Conservation (phyloP, 92 coral and sea anemone species). For the Diadumene lineata region DNA sequence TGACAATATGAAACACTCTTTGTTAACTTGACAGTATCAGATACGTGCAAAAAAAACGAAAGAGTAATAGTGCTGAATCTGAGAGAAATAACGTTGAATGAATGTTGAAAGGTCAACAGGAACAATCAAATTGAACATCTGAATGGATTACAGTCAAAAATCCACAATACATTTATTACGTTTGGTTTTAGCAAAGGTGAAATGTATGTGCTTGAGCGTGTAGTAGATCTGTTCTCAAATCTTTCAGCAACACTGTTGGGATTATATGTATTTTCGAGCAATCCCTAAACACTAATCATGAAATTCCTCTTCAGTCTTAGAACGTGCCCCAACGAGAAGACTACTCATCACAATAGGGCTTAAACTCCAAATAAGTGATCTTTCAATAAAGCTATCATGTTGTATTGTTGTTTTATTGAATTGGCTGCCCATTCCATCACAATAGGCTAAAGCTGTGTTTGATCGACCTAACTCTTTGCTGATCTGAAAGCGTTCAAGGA, state of each 20-base stretch:
- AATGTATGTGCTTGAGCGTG: conserved; percentile 1
- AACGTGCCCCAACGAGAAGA: not conserved
- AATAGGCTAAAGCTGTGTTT: not conserved
- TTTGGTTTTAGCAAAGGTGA: not conserved
- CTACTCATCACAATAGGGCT: not conserved
- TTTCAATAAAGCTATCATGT: conserved; percentile 25
- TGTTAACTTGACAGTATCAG: not conserved
- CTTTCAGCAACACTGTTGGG: conserved; percentile 17
- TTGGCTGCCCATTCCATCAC: not conserved
- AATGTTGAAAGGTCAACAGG: conserved; percentile 10
- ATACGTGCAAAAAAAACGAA: not conserved
- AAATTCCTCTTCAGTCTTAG: conserved; percentile 9
- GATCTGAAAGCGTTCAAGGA: conserved; percentile 6
- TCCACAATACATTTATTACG: not conserved
- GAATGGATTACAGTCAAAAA: not conserved
- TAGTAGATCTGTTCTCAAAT: conserved; percentile 3
- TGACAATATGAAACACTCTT: not conserved
- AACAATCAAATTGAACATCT: not conserved
- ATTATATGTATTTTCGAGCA: not conserved
- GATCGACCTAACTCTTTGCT: not conserved
- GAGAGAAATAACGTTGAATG: not conserved
- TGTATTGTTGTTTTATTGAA: conserved; percentile 9
- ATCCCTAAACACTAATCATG: conserved; percentile 8
- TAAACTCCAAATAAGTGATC: not conserved
- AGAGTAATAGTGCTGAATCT: not conserved